Evolutionary conservation across 2,797 vertebrate species (phyloP).

Genomic region (Acrocephalus scirpaceus): DNA sequence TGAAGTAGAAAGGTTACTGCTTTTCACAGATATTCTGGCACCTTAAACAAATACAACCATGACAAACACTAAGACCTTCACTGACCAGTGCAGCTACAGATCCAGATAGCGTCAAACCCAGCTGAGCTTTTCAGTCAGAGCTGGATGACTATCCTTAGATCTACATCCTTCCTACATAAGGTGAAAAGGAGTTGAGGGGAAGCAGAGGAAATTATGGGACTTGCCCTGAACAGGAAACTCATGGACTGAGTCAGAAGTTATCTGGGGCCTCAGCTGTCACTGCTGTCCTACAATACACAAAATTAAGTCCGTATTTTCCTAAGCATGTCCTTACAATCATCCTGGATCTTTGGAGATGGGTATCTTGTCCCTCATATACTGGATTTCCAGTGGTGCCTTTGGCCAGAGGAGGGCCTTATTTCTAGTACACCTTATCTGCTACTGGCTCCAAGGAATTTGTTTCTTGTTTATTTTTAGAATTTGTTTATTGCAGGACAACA

Average conservation of each 20-base stretch:
- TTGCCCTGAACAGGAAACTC: neutral
- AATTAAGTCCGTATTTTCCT: neutral
- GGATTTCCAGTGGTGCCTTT: neutral
- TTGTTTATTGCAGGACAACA: neutral
- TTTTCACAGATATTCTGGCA: neutral
- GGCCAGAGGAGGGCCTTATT: neutral
- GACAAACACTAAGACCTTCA: neutral
- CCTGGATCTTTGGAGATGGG: neutral
- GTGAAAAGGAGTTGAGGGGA: neutral
- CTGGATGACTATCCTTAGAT: neutral
- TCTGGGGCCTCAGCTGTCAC: neutral
- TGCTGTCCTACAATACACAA: neutral
- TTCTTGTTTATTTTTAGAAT: neutral
- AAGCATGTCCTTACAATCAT: neutral
- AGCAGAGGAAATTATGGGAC: neutral
- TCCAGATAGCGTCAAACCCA: neutral
- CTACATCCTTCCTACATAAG: neutral
- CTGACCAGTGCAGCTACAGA: neutral
- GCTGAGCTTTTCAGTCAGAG: neutral
- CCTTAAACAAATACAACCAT: neutral
- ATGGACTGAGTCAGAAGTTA: neutral
- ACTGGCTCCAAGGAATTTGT: neutral
- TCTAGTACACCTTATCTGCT: neutral
- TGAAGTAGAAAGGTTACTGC: neutral
- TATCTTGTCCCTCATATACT: neutral